Evolutionary conservation across 2,888 invertebrate genomes (phyloP), one percentile per base, ranked within the genome.

Genomic region (Neuroscelio doddi): DNA sequence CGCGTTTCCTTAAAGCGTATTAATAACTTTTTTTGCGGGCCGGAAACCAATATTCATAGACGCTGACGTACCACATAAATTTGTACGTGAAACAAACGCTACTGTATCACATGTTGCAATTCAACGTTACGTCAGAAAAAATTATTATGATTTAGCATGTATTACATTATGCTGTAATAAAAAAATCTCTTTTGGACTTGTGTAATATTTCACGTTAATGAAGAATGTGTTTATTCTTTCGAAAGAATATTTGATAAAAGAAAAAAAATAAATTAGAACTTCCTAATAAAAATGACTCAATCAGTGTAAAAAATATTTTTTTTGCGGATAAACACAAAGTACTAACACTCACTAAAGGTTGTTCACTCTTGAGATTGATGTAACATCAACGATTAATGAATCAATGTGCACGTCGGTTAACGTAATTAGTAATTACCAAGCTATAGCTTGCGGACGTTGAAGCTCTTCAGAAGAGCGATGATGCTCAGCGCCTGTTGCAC

Each of bases 401-500:
- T 72, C 68, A 72, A 73, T 69, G 68, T 65, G 70, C 61, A 47
- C 62, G 61, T 57, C 73, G 72, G 76, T 78, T 77, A 79, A 75
- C 75, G 77, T 80, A 79, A 80, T 80, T 79, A 80, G 75, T 72
- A 76, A 75, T 67, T 68, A 68, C 55, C 49, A 50, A 61, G 65
- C 64, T 59, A 39, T 45, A 52, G 64, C 63, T 51, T 61, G 53
- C 52, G 61, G 56, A 49, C 52, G 63, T 56, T 51, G 49, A 65
- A 52, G 63, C 64, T 66, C 66, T 72, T 68, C 64, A 63, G 74
- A 80, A 80, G 80, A 80, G 74, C 78, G 77, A 80, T 80, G 80
- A 80, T 80, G 73, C 74, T 69, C 65, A 64, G 70, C 72, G 75
- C 79, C 78, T 77, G 79, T 77, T 79, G 78, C 77, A 71, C 70